phyloP scores from a whole-genome alignment of 1,140 invertebrate genomes.

The Pararge aegeria region DNA sequence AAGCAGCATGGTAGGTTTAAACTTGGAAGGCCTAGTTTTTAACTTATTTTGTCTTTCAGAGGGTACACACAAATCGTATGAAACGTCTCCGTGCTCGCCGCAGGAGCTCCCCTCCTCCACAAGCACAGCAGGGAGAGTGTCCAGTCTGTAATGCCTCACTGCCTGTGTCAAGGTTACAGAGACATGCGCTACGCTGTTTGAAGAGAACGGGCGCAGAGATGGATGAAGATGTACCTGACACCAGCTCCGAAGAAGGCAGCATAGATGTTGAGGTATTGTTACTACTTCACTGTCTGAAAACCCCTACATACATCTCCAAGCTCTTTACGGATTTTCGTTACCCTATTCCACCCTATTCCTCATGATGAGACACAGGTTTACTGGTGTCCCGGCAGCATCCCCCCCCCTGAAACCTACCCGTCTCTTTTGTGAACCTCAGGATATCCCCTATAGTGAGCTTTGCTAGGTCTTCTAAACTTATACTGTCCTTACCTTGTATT shows the following conservation, averaged over 20 bases:
- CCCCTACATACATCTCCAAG: too few relatives aligned
- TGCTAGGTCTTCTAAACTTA: too few relatives aligned
- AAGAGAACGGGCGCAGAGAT: constrained; percentile 58
- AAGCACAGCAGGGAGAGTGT: constrained; percentile 54
- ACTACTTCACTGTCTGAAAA: background rate
- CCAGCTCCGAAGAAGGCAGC: constrained; percentile 65
- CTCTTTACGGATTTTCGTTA: too few relatives aligned
- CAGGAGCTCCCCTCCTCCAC: constrained; percentile 41
- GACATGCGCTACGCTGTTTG: constrained; percentile 61
- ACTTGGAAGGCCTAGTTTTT: constrained; percentile 9
- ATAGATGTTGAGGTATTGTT: constrained; percentile 71
- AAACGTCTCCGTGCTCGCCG: constrained; percentile 51
- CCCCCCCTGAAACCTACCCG: too few relatives aligned
- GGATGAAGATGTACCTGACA: constrained; percentile 59
- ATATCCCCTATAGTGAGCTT: too few relatives aligned
- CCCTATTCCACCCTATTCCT: too few relatives aligned
- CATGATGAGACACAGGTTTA: too few relatives aligned
- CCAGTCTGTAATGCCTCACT: constrained; percentile 56
- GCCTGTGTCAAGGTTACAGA: constrained; percentile 50
- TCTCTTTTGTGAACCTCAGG: too few relatives aligned
- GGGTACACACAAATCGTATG: constrained; percentile 56
- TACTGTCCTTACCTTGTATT: too few relatives aligned
- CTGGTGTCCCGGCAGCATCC: too few relatives aligned
- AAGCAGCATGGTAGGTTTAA: background rate
- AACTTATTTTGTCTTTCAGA: constrained; percentile 35